Base-by-base conservation (phyloP, 2,797 vertebrate species). In the Sebastes flavidus region DNA sequence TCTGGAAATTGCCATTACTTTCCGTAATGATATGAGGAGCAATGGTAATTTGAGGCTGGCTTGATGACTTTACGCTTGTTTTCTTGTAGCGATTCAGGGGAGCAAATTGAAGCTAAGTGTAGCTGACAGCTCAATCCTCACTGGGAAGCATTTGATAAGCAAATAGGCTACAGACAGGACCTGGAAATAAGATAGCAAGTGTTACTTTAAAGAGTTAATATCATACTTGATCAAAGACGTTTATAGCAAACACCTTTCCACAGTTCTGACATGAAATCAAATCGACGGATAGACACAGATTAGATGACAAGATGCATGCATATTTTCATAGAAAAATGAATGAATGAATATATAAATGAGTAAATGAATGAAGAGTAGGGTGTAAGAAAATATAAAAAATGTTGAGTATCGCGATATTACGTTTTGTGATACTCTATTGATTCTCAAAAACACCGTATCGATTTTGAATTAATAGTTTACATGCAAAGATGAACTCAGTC, bases 81-180 rank as follows among this genome's bases (percentile, higher is more conserved):
- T 87, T 84, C 81, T 80, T 82, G 87, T 75, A 30, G 73, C 2
- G 7, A 75, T 74, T 73, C 59, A 3, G 46, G 30, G 16, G 27
- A 73, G 70, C 67, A 87, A 85, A 89, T 77, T 87, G 88, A 90
- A 83, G 83, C 5, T 78, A 71, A 90, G 49, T 69, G 65, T 3
- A 18, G 76, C 75, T 49, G 91, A 88, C 90, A 85, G 87, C 55
- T 79, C 76, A 30, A 42, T 89, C 78, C 78, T 83, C 79, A 62
- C 63, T 55, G 82, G 87, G 89, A 88, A 82, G 59, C 61, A 78
- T 88, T 85, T 90, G 78, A 89, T 88, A 84, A 90, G 86, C 66
- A 89, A 85, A 92, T 78, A 55, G 16, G 34, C 34, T 20, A 20
- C 65, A 36, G 78, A 73, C 55, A 72, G 34, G 75, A 89, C 76